Evolutionary conservation across 2,797 vertebrate genomes (phyloP).

Genomic region (Lacerta viridis): DNA sequence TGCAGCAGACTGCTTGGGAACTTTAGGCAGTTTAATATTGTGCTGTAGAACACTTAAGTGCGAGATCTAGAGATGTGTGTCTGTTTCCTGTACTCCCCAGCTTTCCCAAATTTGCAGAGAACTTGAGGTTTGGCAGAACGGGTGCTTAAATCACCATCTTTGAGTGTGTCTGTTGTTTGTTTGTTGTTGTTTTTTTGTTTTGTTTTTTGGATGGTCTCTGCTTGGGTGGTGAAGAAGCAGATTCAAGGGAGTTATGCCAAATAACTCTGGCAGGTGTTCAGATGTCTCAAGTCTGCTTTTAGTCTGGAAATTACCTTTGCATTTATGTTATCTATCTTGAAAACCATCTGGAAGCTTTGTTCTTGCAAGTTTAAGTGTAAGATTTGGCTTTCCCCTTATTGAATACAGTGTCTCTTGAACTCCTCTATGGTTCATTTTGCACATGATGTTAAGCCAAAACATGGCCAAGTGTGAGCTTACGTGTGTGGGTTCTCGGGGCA

Average conservation of each 20-base stretch:
- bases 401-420: not conserved
- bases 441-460: too few relatives aligned
- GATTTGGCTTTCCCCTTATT: not conserved
- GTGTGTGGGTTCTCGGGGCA: too few relatives aligned
- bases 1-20: constrained; percentile 60
- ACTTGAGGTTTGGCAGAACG: not conserved
- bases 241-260: not conserved
- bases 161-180: not conserved
- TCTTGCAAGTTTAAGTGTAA: not conserved
- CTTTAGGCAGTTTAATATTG: constrained; percentile 55
- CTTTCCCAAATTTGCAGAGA: not conserved
- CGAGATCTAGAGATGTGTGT: not conserved
- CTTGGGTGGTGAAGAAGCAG: not conserved
- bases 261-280: not conserved
- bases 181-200: too few relatives aligned
- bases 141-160: not conserved
- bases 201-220: not conserved
- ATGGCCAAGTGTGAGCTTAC: too few relatives aligned
- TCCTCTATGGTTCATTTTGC: too few relatives aligned
- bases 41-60: constrained; percentile 36
- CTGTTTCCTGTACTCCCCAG: not conserved
- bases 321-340: constrained; percentile 49
- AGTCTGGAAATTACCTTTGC: constrained; percentile 52
- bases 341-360: constrained; percentile 47
- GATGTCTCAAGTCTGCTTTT: constrained; percentile 11